Evolutionary conservation across 2,113 vertebrate genomes (phyloP).

Genomic region (Actenoides hombroni): DNA sequence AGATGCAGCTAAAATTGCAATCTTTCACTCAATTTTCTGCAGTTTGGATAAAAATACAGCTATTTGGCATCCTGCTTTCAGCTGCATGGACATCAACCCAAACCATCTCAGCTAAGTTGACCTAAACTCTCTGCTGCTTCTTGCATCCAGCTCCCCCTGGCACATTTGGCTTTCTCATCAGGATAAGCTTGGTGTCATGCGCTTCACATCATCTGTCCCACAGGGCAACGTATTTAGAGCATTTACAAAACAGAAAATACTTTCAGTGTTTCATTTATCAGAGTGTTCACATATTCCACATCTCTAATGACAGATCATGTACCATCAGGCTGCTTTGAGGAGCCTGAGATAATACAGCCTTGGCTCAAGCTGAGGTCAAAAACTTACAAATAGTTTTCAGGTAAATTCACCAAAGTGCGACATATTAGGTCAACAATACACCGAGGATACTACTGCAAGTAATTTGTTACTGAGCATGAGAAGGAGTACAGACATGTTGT

Average conservation of each 20-base stretch:
- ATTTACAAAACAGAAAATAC: background rate
- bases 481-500: background rate
- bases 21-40: background rate
- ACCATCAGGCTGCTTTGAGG: background rate
- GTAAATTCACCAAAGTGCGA: background rate
- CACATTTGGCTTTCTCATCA: background rate
- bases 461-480: background rate
- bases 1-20: background rate
- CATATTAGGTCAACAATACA: background rate
- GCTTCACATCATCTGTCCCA: background rate
- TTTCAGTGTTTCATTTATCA: background rate
- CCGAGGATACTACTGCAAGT: background rate
- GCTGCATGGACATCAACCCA: background rate
- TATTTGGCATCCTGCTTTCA: background rate
- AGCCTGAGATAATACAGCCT: background rate
- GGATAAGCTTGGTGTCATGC: background rate
- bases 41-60: background rate
- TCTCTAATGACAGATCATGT: background rate
- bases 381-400: background rate
- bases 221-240: background rate
- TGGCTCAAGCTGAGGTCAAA: background rate
- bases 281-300: background rate
- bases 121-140: background rate
- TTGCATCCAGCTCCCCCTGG: background rate
- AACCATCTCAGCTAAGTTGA: background rate